Percentiles rank a stretch among this genome's conserved stretches.
Conservation (phyloP, 2,797 vertebrate genomes). For the Muscicapa comitata region DNA sequence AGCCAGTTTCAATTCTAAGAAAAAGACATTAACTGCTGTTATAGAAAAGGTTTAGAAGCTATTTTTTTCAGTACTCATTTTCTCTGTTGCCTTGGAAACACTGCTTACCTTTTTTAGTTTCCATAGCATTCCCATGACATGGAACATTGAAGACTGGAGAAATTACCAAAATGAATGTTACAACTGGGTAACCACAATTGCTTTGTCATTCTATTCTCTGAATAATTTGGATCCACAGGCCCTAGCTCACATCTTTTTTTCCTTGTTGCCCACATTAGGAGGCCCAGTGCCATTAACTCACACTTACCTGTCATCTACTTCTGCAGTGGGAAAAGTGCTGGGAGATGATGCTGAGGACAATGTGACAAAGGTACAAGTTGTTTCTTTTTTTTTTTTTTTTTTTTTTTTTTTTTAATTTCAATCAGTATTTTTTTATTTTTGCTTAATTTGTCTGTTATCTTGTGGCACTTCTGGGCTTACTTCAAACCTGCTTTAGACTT, state of each 20-base stretch:
- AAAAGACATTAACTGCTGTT: neutral
- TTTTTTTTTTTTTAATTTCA: neutral
- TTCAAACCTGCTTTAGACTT: neutral
- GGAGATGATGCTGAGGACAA: neutral
- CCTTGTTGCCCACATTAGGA: neutral
- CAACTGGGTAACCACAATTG: neutral
- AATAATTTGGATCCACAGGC: neutral
- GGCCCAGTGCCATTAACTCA: neutral
- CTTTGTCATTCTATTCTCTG: neutral
- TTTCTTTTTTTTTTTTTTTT: neutral
- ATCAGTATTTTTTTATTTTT: neutral
- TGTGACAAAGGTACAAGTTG: conserved; percentile 23
- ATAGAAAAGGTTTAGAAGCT: neutral
- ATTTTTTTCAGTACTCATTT: neutral
- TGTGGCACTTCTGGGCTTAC: neutral
- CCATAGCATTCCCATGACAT: conserved; percentile 17
- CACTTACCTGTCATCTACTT: neutral
- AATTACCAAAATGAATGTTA: neutral
- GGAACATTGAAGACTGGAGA: neutral
- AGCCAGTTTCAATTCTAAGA: neutral
- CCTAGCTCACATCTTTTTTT: neutral
- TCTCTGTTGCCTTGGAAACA: conserved; percentile 48
- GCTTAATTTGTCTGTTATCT: neutral
- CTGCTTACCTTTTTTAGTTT: conserved; percentile 28
- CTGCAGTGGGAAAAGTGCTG: neutral